Evolutionary conservation across 2,797 vertebrate species (phyloP), one percentile per base, ranked within the genome.

Genomic region (Sebastes matsubarae): DNA sequence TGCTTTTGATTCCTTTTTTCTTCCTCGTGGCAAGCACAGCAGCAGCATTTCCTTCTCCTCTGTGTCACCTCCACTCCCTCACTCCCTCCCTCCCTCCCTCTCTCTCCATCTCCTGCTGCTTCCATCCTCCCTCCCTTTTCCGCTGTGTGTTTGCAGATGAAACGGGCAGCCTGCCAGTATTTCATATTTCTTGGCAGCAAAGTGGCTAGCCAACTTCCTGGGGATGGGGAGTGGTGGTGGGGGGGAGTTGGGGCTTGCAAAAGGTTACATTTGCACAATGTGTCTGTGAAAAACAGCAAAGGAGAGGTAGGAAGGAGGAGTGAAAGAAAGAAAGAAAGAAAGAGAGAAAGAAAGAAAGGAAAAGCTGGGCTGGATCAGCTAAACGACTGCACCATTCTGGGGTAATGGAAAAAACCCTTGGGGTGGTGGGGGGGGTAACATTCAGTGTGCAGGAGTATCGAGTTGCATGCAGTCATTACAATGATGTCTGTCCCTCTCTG

Each of bases 231-330:
- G 86, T 2, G 38, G 38, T 42, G 38, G 2, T 36, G 34, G 67
- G 81, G 42, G 75, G 77, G 81, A 72, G 96, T 92, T 92, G 92
- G 94, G 95, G 95, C 94, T 95, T 90, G 93, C 92, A 94, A 97
- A 97, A 97, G 97, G 97, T 97, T 97, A 97, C 96, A 97, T 97
- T 97, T 97, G 96, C 97, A 97, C 96, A 96, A 96, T 96, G 96
- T 94, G 96, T 94, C 94, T 95, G 94, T 95, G 95, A 96, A 96
- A 96, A 93, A 92, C 88, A 80, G 72, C 46, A 91, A 80, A 86
- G 82, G 71, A 76, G 63, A 73, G 66, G 46, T 75, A 85, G 69
- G 27, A 75, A 87, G 68, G 22, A 72, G 36, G 34, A 67, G 67
- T 55, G 38, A 42, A 42, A 42, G 38, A 42, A 42, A 42, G 61